Percentiles rank a stretch among this genome's conserved stretches.
These are phyloP conservation scores for Megaleporinus macrocephalus DNA, from an alignment of 2,113 vertebrate species.

Conservation along the genomic window DNA sequence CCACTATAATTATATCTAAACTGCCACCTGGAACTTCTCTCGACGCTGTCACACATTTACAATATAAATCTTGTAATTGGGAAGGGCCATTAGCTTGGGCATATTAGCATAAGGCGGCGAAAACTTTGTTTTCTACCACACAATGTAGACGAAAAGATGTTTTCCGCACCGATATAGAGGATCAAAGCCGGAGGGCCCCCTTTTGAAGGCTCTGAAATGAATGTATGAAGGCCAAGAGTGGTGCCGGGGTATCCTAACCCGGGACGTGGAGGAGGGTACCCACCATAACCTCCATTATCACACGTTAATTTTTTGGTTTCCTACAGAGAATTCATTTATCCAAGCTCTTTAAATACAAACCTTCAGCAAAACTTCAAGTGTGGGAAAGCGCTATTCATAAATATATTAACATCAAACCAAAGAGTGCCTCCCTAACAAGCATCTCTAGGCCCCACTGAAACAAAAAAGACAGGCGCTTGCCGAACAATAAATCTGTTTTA, in stretches of 20 bases:
- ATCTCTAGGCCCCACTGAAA: constrained; percentile 64
- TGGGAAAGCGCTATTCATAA: constrained; percentile 69
- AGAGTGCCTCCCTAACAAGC: constrained; percentile 61
- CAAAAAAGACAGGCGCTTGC: constrained; percentile 60
- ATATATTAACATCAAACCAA: constrained; percentile 65
- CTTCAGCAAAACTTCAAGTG: constrained; percentile 65
- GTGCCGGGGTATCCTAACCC: constrained; percentile 65
- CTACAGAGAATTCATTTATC: constrained; percentile 65
- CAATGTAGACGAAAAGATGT: constrained; percentile 77
- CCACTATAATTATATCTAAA: constrained; percentile 13
- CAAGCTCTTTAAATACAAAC: constrained; percentile 58
- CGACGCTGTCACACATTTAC: constrained; percentile 56
- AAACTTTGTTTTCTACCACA: constrained; percentile 74
- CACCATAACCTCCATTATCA: constrained; percentile 72
- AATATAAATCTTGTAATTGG: constrained; percentile 74
- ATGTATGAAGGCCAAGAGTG: constrained; percentile 81
- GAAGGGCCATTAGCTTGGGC: constrained; percentile 70
- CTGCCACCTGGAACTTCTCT: too few relatives aligned
- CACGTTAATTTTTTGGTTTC: constrained; percentile 56
- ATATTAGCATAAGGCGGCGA: constrained; percentile 73
- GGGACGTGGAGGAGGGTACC: constrained; percentile 66
- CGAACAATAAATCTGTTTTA: constrained; percentile 72
- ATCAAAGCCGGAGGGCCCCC: constrained; percentile 96
- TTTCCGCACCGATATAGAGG: constrained; percentile 84
- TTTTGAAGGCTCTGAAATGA: constrained; percentile 93